Percentiles rank a stretch among this genome's conserved stretches.
These are phyloP conservation scores for Bombus soroeensis DNA, from an alignment of 1,140 invertebrate genomes.

Conservation along the genomic window DNA sequence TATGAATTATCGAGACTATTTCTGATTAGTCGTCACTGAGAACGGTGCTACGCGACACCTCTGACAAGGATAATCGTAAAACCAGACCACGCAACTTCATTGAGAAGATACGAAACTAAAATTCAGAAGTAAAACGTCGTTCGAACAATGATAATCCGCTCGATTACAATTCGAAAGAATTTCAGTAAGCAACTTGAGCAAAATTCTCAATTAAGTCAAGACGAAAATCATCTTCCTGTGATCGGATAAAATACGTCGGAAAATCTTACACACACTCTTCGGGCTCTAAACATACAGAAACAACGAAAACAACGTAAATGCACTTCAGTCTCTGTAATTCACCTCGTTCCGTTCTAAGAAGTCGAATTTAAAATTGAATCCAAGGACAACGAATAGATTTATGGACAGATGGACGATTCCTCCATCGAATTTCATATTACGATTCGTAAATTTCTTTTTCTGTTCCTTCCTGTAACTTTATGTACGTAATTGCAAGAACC, in stretches of 20 bases:
- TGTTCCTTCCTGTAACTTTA: background rate
- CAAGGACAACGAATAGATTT: background rate
- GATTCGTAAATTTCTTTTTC: background rate
- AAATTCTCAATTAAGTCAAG: background rate
- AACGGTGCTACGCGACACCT: background rate
- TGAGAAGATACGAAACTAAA: background rate
- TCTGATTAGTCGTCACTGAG: background rate
- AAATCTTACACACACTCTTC: no score
- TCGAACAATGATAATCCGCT: background rate
- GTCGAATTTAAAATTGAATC: background rate
- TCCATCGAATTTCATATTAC: background rate
- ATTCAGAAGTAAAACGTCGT: no score
- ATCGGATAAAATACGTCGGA: background rate
- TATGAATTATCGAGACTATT: conserved; percentile 19
- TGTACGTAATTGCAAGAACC: background rate
- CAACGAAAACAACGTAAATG: background rate
- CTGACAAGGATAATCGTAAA: background rate
- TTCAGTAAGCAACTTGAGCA: background rate
- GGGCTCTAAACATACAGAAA: no score
- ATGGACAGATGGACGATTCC: background rate
- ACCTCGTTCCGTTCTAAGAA: background rate
- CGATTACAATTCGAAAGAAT: background rate
- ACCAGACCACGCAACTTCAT: background rate
- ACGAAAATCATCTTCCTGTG: background rate
- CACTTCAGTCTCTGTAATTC: background rate